phyloP scores from a whole-genome alignment of 2,888 invertebrate genomes.

The Atrina japonica region DNA sequence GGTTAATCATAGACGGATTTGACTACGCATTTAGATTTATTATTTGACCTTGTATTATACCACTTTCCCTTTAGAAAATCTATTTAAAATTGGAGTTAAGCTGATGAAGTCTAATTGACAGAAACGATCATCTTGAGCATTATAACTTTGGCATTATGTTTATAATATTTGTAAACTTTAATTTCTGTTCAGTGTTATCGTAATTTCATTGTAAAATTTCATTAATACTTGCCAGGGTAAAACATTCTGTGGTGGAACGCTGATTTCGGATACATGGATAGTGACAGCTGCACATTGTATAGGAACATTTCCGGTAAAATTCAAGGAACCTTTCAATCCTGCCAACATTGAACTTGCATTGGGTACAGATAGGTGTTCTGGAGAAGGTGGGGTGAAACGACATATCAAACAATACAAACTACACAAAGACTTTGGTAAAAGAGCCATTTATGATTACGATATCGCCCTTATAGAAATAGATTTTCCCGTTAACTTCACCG shows the following conservation, averaged over 20 bases:
- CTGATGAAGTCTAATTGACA: too few relatives aligned
- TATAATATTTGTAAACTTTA: too few relatives aligned
- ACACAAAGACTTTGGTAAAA: constrained; percentile 34
- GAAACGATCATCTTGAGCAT: too few relatives aligned
- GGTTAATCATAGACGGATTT: too few relatives aligned
- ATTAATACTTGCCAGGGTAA: too few relatives aligned
- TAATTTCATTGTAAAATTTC: too few relatives aligned
- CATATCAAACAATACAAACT: constrained; percentile 27
- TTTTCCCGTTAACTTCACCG: constrained; percentile 19
- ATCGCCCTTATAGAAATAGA: constrained; percentile 46
- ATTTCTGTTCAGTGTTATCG: too few relatives aligned
- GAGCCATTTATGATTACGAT: constrained; percentile 42
- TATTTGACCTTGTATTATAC: too few relatives aligned
- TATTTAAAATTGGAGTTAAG: too few relatives aligned
- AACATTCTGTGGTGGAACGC: constrained; percentile 46
- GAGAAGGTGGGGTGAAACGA: constrained; percentile 25
- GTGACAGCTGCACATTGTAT: constrained; percentile 49
- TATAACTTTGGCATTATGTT: too few relatives aligned
- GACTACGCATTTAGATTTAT: too few relatives aligned
- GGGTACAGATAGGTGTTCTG: constrained; percentile 44
- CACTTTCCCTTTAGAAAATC: too few relatives aligned
- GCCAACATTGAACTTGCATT: constrained; percentile 33
- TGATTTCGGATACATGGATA: constrained; percentile 37
- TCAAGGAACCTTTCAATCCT: constrained; percentile 24
- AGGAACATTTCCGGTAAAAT: constrained; percentile 23